Evolutionary conservation across 2,888 invertebrate genomes (phyloP).

Genomic region (Yponomeuta sedellus): DNA sequence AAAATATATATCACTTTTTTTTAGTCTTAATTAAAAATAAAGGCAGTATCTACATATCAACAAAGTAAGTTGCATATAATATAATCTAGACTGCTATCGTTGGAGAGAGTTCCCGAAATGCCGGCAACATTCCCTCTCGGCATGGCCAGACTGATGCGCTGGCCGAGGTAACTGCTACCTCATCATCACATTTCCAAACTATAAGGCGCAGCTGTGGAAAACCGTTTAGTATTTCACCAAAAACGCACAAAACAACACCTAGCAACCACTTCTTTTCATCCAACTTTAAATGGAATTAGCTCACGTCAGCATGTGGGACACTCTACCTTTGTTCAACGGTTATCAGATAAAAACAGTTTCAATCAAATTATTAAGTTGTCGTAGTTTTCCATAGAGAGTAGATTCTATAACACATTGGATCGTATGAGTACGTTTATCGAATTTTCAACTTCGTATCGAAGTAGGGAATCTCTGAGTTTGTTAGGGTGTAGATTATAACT

Average conservation of each 20-base stretch:
- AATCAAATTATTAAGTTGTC: neutral
- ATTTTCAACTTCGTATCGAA: neutral
- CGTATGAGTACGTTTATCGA: neutral
- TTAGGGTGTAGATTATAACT: neutral
- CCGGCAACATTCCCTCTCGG: no score
- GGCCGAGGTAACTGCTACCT: no score
- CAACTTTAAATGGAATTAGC: neutral
- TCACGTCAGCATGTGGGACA: neutral
- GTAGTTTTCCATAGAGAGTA: neutral
- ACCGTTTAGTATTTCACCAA: neutral
- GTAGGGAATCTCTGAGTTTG: neutral
- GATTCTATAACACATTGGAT: neutral
- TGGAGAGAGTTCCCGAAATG: no score
- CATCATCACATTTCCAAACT: no score
- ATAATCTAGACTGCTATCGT: no score
- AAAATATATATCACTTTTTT: no score
- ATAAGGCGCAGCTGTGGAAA: no score
- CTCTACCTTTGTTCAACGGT: neutral
- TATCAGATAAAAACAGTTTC: neutral
- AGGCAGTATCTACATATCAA: no score
- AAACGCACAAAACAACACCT: neutral
- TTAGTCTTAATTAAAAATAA: no score
- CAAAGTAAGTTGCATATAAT: no score
- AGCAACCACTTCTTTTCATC: no score
- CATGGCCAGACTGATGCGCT: no score